Evolutionary conservation across 2,888 invertebrate genomes (phyloP), one percentile per base, ranked within the genome.

Genomic region (Phragmatobia fuliginosa): DNA sequence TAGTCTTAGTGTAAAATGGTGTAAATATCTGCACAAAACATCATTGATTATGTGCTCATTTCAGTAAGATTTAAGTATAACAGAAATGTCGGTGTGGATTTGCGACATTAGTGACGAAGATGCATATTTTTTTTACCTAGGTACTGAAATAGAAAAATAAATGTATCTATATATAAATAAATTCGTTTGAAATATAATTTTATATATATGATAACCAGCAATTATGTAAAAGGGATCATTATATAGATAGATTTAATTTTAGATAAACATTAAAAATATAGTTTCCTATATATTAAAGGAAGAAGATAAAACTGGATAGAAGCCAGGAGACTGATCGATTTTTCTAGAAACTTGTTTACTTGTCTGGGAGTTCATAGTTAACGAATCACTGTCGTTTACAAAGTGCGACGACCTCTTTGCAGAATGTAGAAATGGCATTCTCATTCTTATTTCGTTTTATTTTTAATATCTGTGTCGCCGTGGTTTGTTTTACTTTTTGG

Each of bases 301-400:
- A 56, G 16, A 31, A 36, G 33, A 73, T 76, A 75, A 69, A 72
- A 80, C 73, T 77, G 89, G 89, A 85, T 74, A 75, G 72, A 72
- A 78, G 88, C 89, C 89, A 89, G 75, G 73, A 28, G 65, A 77
- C 71, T 79, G 80, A 86, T 87, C 79, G 88, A 88, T 87, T 88
- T 88, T 87, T 85, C 87, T 81, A 76, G 81, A 80, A 77, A 75
- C 74, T 78, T 84, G 85, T 85, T 86, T 85, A 83, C 85, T 68
- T 72, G 87, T 83, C 87, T 84, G 80, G 76, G 67, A 78, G 75
- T 71, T 83, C 81, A 72, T 68, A 81, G 76, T 84, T 82, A 80
- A 69, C 75, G 68, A 78, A 72, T 74, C 73, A 71, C 71, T 77
- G 76, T 71, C 77, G 82, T 38, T 74, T 70, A 64, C 69, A 74